Conservation (phyloP, 2,797 vertebrate species). For the Hipposideros larvatus region DNA sequence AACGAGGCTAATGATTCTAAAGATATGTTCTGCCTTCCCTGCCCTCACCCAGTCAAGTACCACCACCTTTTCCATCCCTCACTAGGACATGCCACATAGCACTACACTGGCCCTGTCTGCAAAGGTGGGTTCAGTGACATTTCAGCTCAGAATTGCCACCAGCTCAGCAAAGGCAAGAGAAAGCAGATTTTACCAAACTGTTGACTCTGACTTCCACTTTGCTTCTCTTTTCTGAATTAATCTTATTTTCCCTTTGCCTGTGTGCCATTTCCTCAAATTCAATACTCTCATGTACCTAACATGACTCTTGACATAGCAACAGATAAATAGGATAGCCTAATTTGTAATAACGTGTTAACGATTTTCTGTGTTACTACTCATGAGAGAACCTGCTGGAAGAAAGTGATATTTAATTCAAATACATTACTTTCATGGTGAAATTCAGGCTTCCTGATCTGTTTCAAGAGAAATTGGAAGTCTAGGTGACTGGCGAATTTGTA, state of each 20-base stretch:
- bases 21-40: background rate
- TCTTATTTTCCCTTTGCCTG: background rate
- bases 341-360: background rate
- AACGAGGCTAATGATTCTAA: background rate
- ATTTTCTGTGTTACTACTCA: background rate
- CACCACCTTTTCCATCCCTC: background rate
- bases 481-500: background rate
- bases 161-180: background rate
- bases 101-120: background rate
- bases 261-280: background rate
- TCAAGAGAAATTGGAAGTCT: background rate
- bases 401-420: slow-evolving; percentile 55
- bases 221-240: background rate
- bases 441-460: background rate
- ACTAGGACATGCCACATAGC: background rate
- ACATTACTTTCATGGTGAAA: slow-evolving; percentile 24
- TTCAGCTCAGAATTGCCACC: background rate
- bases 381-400: slow-evolving; percentile 51
- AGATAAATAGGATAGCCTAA: slow-evolving; percentile 6
- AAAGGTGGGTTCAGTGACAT: background rate
- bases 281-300: background rate
- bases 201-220: background rate
- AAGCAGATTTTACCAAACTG: background rate
- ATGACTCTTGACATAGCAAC: background rate
- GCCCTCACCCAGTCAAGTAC: background rate